Evolutionary conservation across 2,113 vertebrate genomes (phyloP).

Genomic region (Jaculus jaculus): DNA sequence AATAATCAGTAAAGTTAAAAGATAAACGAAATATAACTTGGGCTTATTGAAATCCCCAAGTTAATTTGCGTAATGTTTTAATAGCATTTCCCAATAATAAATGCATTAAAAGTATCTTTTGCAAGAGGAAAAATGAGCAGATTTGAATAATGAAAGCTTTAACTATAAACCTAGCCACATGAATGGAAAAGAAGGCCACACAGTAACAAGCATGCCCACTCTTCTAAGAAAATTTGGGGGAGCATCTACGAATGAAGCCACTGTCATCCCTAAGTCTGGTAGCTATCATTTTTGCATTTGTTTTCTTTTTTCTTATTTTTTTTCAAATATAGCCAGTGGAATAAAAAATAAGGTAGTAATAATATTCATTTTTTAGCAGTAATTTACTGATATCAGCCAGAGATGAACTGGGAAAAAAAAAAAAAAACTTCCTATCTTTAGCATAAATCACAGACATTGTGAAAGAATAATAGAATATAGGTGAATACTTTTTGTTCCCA

Average conservation of each 20-base stretch:
- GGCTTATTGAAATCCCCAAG: background rate
- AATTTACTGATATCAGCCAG: background rate
- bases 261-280: rapidly evolving
- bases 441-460: slow-evolving; percentile 3
- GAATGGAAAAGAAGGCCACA: background rate
- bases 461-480: background rate
- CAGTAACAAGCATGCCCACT: rapidly evolving
- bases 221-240: background rate
- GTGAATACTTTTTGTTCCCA: background rate
- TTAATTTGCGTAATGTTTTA: background rate
- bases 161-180: too few species aligned
- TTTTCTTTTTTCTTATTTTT: background rate
- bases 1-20: background rate
- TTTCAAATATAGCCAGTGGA: background rate
- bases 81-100: rapidly evolving
- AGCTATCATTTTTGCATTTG: background rate
- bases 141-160: background rate
- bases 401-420: background rate
- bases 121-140: too few species aligned
- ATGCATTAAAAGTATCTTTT: background rate
- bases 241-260: background rate
- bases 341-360: background rate
- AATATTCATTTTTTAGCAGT: background rate
- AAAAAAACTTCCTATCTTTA: slow-evolving; percentile 6
- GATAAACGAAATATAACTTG: background rate